These are phyloP conservation scores for Emydoidea blandingii DNA, from an alignment of 2,797 vertebrate species.

Conservation along the genomic window DNA sequence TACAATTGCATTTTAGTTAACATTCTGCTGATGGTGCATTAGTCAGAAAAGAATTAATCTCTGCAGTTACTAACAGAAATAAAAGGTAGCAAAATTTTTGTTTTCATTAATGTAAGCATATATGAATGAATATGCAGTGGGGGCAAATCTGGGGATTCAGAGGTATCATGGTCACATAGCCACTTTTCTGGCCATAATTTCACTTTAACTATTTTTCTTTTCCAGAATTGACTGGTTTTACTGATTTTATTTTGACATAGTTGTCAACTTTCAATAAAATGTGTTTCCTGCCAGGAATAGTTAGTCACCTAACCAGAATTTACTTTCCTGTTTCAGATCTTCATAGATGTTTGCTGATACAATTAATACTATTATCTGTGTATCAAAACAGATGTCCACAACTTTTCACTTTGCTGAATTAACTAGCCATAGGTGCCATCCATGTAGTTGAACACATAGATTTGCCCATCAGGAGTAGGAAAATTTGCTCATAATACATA, in stretches of 20 bases:
- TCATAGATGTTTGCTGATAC: neutral
- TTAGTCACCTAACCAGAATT: neutral
- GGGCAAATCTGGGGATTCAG: neutral
- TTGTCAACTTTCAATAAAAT: neutral
- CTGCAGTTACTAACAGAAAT: neutral
- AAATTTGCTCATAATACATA: neutral
- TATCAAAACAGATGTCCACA: neutral
- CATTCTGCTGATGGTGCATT: neutral
- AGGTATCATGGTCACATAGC: neutral
- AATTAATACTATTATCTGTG: neutral
- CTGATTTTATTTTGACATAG: neutral
- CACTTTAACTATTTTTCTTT: neutral
- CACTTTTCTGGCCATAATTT: neutral
- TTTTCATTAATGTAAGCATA: neutral
- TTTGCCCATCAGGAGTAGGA: neutral
- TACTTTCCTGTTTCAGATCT: neutral
- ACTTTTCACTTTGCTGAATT: slow-evolving; percentile 4
- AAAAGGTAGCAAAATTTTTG: neutral
- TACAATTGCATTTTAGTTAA: neutral
- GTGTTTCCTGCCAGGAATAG: slow-evolving; percentile 14
- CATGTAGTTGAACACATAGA: neutral
- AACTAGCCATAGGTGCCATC: neutral
- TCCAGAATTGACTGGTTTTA: neutral
- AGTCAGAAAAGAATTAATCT: neutral
- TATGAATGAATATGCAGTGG: neutral